These are phyloP conservation scores for Platysteira castanea DNA, from an alignment of 2,113 vertebrate genomes.

Conservation along the genomic window DNA sequence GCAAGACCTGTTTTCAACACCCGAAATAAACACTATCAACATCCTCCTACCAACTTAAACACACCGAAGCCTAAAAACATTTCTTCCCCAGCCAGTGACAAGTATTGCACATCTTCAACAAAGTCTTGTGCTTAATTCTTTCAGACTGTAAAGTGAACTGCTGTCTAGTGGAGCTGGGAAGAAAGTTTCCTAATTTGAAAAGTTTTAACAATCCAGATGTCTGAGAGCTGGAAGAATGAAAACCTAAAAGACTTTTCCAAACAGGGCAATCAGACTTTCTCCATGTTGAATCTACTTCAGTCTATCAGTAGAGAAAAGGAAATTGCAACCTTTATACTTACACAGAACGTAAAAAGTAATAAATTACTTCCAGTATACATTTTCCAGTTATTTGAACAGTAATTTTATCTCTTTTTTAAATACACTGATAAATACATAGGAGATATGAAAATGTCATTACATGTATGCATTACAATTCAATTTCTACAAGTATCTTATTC, in stretches of 20 bases:
- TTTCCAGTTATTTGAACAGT: background rate
- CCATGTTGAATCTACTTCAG: background rate
- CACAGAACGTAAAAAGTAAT: background rate
- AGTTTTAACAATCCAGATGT: background rate
- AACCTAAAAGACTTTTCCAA: background rate
- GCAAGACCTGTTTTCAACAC: background rate
- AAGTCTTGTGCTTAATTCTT: background rate
- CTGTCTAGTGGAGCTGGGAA: background rate
- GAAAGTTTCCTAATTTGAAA: background rate
- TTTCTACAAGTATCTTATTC: background rate
- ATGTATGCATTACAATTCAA: background rate
- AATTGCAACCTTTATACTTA: background rate
- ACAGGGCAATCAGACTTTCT: background rate
- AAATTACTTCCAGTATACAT: background rate
- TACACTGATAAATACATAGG: background rate
- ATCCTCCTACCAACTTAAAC: background rate
- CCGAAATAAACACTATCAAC: background rate
- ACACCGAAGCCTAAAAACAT: background rate
- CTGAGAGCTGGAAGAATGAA: background rate
- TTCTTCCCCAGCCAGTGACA: background rate
- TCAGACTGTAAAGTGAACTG: background rate
- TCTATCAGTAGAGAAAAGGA: background rate
- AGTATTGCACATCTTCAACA: background rate
- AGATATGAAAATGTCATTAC: background rate
- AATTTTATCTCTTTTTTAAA: background rate